phyloP scores from a whole-genome alignment of 2,797 vertebrate species.

The Octomys mimax region DNA sequence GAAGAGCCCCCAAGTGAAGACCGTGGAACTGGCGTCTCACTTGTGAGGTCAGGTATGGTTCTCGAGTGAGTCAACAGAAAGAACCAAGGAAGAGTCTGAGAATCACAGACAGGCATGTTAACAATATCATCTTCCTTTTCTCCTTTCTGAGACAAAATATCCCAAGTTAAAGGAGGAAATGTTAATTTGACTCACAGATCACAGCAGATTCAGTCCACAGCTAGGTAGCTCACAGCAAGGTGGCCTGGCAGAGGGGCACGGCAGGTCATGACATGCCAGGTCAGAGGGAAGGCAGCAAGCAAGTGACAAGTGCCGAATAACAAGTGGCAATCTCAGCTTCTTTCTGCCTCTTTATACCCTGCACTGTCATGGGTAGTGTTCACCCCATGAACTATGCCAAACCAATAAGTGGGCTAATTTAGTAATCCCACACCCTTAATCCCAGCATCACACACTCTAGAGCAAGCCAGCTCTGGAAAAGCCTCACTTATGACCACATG shows the following conservation, averaged over 20 bases:
- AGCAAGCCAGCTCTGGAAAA: not conserved
- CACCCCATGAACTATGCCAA: not conserved
- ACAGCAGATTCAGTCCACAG: not conserved
- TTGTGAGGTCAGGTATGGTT: not conserved
- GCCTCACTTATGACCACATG: not conserved
- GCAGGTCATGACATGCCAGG: not conserved
- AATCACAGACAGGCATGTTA: no score
- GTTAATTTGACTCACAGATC: not conserved
- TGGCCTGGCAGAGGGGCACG: not conserved
- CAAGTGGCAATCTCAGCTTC: not conserved
- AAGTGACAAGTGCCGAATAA: not conserved
- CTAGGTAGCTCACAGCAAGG: not conserved
- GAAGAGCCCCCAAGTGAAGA: not conserved
- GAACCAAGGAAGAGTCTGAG: not conserved
- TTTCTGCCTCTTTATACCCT: not conserved
- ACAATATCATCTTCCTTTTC: not conserved
- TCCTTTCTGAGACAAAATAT: not conserved
- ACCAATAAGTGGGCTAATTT: not conserved
- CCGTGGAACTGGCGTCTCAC: not conserved
- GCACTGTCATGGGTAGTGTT: not conserved
- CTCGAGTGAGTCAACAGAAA: not conserved
- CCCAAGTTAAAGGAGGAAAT: not conserved
- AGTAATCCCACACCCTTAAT: not conserved
- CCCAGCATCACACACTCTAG: not conserved
- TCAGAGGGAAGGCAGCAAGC: not conserved